These are phyloP conservation scores for Phaetusa simplex DNA, from an alignment of 2,113 vertebrate species.

Conservation along the genomic window DNA sequence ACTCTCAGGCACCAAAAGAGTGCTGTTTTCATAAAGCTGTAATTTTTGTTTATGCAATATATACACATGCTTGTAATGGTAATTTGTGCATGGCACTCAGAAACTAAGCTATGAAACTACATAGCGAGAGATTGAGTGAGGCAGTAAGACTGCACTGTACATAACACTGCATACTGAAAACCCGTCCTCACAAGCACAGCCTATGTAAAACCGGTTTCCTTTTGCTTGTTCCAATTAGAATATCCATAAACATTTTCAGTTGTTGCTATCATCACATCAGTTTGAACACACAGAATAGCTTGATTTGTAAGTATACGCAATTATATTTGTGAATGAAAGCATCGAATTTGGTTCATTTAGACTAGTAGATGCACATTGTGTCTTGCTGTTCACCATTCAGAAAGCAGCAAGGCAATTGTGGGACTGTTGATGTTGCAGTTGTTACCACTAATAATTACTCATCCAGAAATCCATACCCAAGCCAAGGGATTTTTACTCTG, in stretches of 20 bases:
- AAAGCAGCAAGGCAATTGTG: background rate
- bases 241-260: conserved; percentile 11
- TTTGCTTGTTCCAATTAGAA: conserved; percentile 2
- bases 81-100: conserved; percentile 9
- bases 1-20: background rate
- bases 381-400: background rate
- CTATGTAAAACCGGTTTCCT: background rate
- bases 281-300: background rate
- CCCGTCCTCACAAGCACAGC: background rate
- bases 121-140: background rate
- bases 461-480: background rate
- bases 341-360: background rate
- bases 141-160: background rate
- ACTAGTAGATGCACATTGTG: background rate
- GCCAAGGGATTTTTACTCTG: background rate
- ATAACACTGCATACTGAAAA: background rate
- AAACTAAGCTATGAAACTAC: background rate
- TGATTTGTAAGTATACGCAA: background rate
- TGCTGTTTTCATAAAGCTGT: background rate
- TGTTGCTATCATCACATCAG: background rate
- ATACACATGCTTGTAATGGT: background rate
- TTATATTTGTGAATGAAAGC: conserved; percentile 35
- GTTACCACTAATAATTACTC: background rate
- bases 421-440: background rate
- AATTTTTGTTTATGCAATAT: conserved; percentile 20